Evolutionary conservation across 2,888 invertebrate genomes (phyloP), one percentile per base, ranked within the genome.

Genomic region (Catocala nupta): DNA sequence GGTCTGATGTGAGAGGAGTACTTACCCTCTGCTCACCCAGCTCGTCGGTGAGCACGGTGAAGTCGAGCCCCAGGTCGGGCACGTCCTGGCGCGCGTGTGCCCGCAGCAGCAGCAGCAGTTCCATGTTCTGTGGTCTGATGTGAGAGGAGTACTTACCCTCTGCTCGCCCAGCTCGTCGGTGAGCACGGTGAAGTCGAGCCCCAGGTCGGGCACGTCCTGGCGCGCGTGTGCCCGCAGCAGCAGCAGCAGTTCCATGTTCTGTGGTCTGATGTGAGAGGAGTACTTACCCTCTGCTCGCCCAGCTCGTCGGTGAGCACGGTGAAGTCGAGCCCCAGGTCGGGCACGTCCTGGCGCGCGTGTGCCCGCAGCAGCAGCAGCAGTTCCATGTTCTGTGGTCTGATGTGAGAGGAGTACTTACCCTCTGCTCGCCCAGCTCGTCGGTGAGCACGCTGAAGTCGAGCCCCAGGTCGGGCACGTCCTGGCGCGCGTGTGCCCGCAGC

Each of bases 371-470:
- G 97, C 47, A 99, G 91, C 50, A 99, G 4, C n/a, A n/a, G n/a
- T 25, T 25, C 25, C 25, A 4, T 25, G 25, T 4, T 25, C 25
- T 25, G 25, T 25, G 25, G 25, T 25, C 3, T 25, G 25, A 25
- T 25, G 25, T 25, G 25, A 25, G 25, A 4, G 0, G 5, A n/a
- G 9, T 11, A 7, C 44, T 7, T 57, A 97, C 96, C 91, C 96
- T 96, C 55, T 97, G 97, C 87, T 98, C 97, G 0, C 99, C 99
- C 57, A 99, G 95, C 84, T 98, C 98, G 81, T 98, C 98, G 78
- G 96, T 97, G 51, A 98, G 96, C 11, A 98, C 96, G 0, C 99
- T 99, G 86, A 99, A 99, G 93, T 99, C 99, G 25, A 99, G 93
- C 0, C 98, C 97, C 43, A 98, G 92, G 82, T 98, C 98, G 9